These are phyloP conservation scores for Misgurnus anguillicaudatus DNA, from an alignment of 2,113 vertebrate genomes.

Conservation along the genomic window DNA sequence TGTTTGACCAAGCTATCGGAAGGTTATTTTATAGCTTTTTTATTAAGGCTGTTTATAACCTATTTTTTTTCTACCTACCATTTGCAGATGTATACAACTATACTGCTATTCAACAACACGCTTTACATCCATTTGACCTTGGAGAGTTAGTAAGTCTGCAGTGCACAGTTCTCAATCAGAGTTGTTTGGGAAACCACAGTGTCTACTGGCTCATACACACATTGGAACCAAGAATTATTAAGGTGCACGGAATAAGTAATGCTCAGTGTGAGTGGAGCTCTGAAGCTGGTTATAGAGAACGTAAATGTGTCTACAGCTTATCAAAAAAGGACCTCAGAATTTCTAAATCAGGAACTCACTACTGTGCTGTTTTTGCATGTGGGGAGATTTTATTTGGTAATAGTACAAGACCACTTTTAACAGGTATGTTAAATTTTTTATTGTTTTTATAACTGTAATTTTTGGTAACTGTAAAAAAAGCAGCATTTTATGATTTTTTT, in stretches of 20 bases:
- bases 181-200: constrained; percentile 48
- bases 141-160: constrained; percentile 58
- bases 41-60: neutral
- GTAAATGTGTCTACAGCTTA: constrained; percentile 49
- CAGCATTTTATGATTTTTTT: no score
- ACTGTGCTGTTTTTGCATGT: constrained; percentile 54
- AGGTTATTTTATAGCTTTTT: no score
- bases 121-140: constrained; percentile 18
- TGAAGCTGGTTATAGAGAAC: constrained; percentile 33
- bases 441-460: no score
- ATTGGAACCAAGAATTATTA: constrained; percentile 50
- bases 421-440: constrained; percentile 31
- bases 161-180: constrained; percentile 54
- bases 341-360: constrained; percentile 48
- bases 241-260: constrained; percentile 36
- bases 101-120: constrained; percentile 50
- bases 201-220: constrained; percentile 64
- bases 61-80: no score
- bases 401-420: constrained; percentile 47
- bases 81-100: neutral
- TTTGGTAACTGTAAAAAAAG: no score
- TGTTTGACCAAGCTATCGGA: no score
- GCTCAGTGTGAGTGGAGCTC: constrained; percentile 32
- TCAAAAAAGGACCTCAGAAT: constrained; percentile 44
- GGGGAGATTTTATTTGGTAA: constrained; percentile 47